Base-by-base conservation (phyloP, 2,888 invertebrate genomes). In the Tiphia femorata region DNA sequence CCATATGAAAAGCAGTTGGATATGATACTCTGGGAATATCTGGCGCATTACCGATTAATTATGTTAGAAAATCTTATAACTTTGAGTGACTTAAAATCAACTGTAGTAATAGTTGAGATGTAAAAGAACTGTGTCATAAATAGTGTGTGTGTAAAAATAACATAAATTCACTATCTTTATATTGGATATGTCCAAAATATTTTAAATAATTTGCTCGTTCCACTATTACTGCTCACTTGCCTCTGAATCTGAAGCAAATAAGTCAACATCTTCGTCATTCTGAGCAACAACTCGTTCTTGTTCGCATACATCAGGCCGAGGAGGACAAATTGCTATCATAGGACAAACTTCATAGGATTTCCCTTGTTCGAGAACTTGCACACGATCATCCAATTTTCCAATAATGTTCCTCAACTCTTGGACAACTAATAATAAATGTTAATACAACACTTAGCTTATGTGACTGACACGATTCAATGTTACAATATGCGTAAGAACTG, bases 181-280 rank as follows among this genome's bases (percentile, higher is more conserved):
- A n/a, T n/a, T n/a, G n/a, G n/a, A n/a, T n/a, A n/a, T n/a, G n/a
- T n/a, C n/a, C n/a, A n/a, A n/a, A n/a, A n/a, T n/a, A n/a, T n/a
- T n/a, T n/a, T n/a, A n/a, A n/a, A n/a, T n/a, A n/a, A n/a, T n/a
- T n/a, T n/a, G n/a, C 27, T 27, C n/a, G 12, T 43, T 38, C 30
- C 48, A 44, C 43, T 67, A 54, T 63, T 41, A 62, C 55, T 49
- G 52, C 47, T 50, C 49, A 70, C 70, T 73, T 73, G 85, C 87
- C 69, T 92, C 93, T 68, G 92, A 92, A 70, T 93, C 94, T 43
- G 93, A 93, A 27, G 88, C 93, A 84, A 94, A 94, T 0, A 94
- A 86, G 84, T 94, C 93, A 6, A 94, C 90, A 75, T 91, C 93
- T 78, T 92, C 92, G 50, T 89, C 89, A 50, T 89, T 89, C 16